Percentiles rank a stretch among this genome's conserved stretches.
These are phyloP conservation scores for Melanostoma scalare DNA, from an alignment of 2,888 invertebrate genomes.

Conservation along the genomic window DNA sequence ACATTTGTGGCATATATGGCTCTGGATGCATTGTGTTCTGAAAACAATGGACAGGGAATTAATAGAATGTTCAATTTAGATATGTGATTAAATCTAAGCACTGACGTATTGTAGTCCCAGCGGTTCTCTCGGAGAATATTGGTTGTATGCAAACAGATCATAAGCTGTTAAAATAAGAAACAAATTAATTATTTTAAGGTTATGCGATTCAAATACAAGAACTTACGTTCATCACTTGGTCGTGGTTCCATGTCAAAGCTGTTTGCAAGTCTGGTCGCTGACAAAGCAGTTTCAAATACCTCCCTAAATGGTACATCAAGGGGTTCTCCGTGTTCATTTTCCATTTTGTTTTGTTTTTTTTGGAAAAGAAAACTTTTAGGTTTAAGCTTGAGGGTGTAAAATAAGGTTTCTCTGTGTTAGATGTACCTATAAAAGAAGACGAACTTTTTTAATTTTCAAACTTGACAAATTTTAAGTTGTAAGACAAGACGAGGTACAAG, in stretches of 20 bases:
- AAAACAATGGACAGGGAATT: constrained; percentile 9
- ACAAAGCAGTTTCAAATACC: constrained; percentile 74
- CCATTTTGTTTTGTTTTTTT: constrained; percentile 74
- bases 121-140: constrained; percentile 60
- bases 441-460: too few species aligned
- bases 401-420: too few species aligned
- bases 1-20: constrained; percentile 54
- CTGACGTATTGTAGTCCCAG: constrained; percentile 63
- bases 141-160: constrained; percentile 65
- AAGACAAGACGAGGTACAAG: too few species aligned
- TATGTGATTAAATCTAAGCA: constrained; percentile 19
- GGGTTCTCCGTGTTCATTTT: constrained; percentile 79
- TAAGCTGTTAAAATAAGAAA: constrained; percentile 39
- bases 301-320: constrained; percentile 76
- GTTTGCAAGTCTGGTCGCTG: constrained; percentile 74
- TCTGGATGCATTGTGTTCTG: constrained; percentile 63
- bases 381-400: too few species aligned
- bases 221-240: constrained; percentile 73
- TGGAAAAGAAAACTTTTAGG: not conserved
- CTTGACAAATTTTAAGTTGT: too few species aligned
- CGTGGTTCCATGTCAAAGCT: constrained; percentile 56
- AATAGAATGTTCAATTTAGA: constrained; percentile 4
- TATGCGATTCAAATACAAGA: constrained; percentile 18
- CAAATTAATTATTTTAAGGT: not conserved
- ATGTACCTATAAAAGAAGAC: too few species aligned